These are phyloP conservation scores for Enteromius viviparus DNA, from an alignment of 2,797 vertebrate species.

Conservation along the genomic window DNA sequence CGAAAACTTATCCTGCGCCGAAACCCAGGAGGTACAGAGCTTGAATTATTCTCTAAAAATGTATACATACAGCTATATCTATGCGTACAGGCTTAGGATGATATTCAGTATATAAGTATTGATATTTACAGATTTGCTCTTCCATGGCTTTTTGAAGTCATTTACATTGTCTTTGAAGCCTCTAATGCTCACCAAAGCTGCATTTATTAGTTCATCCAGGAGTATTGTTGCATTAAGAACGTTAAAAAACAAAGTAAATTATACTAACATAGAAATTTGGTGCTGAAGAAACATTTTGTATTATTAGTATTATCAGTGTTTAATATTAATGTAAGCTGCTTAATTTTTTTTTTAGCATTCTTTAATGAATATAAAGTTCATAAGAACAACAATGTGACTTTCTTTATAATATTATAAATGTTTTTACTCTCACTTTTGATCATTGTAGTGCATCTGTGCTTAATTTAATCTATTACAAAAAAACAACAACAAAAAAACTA, in stretches of 20 bases:
- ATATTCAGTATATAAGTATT: background rate
- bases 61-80: background rate
- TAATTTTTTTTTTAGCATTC: too few species aligned
- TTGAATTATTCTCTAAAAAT: conserved; percentile 7
- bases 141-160: background rate
- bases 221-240: background rate
- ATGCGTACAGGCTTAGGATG: background rate
- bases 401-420: background rate
- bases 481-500: too few species aligned
- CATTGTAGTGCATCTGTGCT: background rate
- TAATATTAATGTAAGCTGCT: background rate
- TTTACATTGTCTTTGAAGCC: background rate
- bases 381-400: background rate
- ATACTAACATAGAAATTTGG: background rate
- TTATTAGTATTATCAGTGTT: background rate
- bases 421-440: background rate
- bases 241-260: background rate
- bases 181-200: background rate
- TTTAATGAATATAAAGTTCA: background rate
- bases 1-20: conserved; percentile 92
- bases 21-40: conserved; percentile 84
- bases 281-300: background rate
- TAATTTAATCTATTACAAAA: too few species aligned
- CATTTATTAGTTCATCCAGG: background rate
- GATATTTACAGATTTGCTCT: background rate